A percentile compares a stretch with the other conserved stretches of the same genome.
These are phyloP conservation scores for Trichogramma dendrolimi DNA, from an alignment of 2,888 invertebrate genomes.

Conservation along the genomic window DNA sequence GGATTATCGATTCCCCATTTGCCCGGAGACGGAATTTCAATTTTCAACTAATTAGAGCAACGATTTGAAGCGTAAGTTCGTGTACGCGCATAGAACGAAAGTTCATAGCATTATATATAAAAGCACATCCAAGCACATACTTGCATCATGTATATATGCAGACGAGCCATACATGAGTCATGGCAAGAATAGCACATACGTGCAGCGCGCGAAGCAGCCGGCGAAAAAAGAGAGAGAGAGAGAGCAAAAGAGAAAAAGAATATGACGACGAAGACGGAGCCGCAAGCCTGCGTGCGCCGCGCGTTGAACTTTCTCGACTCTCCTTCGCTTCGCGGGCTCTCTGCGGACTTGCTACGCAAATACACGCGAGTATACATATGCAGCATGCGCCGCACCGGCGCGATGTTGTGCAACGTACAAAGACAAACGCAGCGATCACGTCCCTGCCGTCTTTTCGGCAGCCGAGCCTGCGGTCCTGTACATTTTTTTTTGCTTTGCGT, in stretches of 20 bases:
- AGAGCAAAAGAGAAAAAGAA: constrained; percentile 2
- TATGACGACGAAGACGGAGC: constrained; percentile 3
- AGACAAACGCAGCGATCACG: neutral
- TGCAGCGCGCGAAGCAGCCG: constrained; percentile 1
- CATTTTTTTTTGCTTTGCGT: too few relatives aligned
- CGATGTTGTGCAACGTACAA: neutral
- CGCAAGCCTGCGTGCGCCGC: constrained; percentile 2
- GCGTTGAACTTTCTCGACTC: constrained; percentile 25
- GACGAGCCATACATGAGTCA: constrained; percentile 16
- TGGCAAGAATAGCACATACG: neutral
- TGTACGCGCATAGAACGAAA: too few relatives aligned
- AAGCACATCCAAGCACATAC: too few relatives aligned
- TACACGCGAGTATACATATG: too few relatives aligned
- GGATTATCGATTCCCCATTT: too few relatives aligned
- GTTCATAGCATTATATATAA: too few relatives aligned
- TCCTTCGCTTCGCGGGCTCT: neutral
- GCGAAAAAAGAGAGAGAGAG: constrained; percentile 20
- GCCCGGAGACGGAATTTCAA: too few relatives aligned
- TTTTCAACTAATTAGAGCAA: too few relatives aligned
- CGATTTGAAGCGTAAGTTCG: too few relatives aligned
- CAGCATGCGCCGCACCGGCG: neutral
- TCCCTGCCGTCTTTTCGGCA: neutral
- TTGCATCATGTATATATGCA: neutral
- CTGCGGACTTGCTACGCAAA: neutral
- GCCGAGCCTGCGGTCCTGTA: neutral